Conservation (phyloP, 2,888 invertebrate genomes). For the Eupithecia dodoneata region DNA sequence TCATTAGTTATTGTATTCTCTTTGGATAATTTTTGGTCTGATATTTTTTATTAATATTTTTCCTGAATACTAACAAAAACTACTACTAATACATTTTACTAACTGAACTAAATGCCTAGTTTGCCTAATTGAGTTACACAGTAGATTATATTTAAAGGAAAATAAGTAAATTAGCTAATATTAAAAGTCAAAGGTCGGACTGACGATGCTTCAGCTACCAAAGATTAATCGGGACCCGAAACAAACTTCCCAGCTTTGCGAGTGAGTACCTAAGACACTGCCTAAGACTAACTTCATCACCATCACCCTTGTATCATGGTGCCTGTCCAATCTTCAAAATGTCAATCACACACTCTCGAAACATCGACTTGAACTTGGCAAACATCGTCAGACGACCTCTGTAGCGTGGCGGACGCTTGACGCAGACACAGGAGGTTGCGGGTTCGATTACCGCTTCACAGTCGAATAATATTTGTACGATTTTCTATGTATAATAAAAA, state of each 20-base stretch:
- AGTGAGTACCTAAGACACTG: neutral
- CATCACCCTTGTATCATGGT: neutral
- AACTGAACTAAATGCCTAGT: neutral
- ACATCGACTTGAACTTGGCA: neutral
- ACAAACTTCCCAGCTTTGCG: neutral
- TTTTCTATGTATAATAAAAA: no score
- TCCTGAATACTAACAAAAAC: no score
- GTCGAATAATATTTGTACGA: no score
- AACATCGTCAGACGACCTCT: no score
- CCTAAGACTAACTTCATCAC: neutral
- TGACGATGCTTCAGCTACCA: neutral
- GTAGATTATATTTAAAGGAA: neutral
- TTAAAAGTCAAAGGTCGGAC: neutral
- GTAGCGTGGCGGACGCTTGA: no score
- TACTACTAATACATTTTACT: no score
- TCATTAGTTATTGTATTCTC: no score
- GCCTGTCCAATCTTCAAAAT: neutral
- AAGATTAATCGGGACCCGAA: constrained; percentile 3
- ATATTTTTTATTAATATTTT: neutral
- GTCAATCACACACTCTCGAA: no score
- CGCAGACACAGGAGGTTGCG: no score
- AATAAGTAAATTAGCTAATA: neutral
- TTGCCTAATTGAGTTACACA: neutral
- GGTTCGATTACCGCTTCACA: no score
- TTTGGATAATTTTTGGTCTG: no score